phyloP scores from a whole-genome alignment of 2,888 invertebrate species.

The Limnephilus rhombicus region DNA sequence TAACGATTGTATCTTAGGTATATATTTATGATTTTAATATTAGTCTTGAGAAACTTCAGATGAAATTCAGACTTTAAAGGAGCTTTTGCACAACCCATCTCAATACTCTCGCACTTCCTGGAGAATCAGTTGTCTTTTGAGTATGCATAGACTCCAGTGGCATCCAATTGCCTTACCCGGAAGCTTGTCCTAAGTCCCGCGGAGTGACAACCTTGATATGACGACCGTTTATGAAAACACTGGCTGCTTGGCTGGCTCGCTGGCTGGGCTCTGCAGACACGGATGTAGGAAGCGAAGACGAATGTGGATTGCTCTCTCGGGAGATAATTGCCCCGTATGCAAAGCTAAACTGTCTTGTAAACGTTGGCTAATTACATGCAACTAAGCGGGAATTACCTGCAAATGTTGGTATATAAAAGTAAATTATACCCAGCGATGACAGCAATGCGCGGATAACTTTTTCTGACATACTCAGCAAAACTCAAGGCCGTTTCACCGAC shows the following conservation, averaged over 20 bases:
- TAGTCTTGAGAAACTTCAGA: not conserved
- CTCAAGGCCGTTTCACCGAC: slow-evolving; percentile 25
- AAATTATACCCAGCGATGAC: slow-evolving; percentile 35
- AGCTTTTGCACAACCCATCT: not conserved
- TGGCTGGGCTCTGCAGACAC: slow-evolving; percentile 3
- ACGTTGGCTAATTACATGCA: slow-evolving; percentile 33
- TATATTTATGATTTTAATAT: not conserved
- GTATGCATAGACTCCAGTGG: not conserved
- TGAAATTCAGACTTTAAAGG: not conserved
- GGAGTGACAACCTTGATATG: slow-evolving; percentile 24
- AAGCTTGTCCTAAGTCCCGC: slow-evolving; percentile 6
- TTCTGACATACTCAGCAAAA: not conserved
- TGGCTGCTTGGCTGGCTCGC: not conserved
- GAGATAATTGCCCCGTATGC: slow-evolving; percentile 40
- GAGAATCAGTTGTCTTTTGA: not conserved
- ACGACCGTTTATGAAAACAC: not conserved
- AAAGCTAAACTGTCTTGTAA: not conserved
- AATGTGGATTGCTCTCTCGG: slow-evolving; percentile 40
- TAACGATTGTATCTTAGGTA: not conserved
- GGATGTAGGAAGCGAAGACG: slow-evolving; percentile 44
- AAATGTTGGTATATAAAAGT: slow-evolving; percentile 39
- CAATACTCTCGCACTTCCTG: not conserved
- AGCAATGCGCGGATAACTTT: not conserved
- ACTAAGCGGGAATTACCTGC: slow-evolving; percentile 18
- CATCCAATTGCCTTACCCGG: slow-evolving; percentile 15